Conservation (phyloP, 2,888 invertebrate species). For the Flabesymbios commensalis region DNA sequence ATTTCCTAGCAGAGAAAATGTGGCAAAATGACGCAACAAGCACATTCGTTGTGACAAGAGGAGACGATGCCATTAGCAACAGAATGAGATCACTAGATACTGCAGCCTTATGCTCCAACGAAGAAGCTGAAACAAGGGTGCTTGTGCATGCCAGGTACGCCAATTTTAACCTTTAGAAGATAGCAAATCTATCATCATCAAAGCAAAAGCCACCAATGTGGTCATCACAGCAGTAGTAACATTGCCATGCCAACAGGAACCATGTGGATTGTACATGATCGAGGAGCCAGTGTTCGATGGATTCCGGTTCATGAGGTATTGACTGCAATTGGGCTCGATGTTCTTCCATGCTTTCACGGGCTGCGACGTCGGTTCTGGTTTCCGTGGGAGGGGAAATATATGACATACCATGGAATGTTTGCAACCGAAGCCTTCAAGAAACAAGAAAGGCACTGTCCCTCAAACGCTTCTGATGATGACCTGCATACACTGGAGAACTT, state of each 20-base stretch:
- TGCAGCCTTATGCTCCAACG: slow-evolving; percentile 24
- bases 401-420: too few relatives aligned
- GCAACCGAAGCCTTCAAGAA: slow-evolving; percentile 19
- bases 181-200: slow-evolving; percentile 14
- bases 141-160: slow-evolving; percentile 21
- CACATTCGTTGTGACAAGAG: slow-evolving; percentile 27
- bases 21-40: slow-evolving; percentile 2
- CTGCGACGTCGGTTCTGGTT: slow-evolving; percentile 37
- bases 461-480: slow-evolving; percentile 14
- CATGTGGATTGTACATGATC: slow-evolving; percentile 34
- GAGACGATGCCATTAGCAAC: slow-evolving; percentile 19
- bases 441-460: slow-evolving; percentile 18
- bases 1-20: slow-evolving; percentile 28
- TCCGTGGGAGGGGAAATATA: slow-evolving; percentile 37
- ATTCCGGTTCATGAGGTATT: slow-evolving; percentile 33
- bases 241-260: slow-evolving; percentile 7
- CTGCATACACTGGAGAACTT: slow-evolving; percentile 30
- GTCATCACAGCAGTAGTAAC: slow-evolving; percentile 13
- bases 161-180: slow-evolving; percentile 4
- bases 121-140: slow-evolving; percentile 29
- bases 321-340: slow-evolving; percentile 27
- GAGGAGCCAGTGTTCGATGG: slow-evolving; percentile 22
- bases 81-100: background rate
- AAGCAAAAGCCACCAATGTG: slow-evolving; percentile 19
- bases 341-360: slow-evolving; percentile 31